Evolutionary conservation across 1,140 invertebrate species (phyloP).

Genomic region (Drosophila biarmipes): DNA sequence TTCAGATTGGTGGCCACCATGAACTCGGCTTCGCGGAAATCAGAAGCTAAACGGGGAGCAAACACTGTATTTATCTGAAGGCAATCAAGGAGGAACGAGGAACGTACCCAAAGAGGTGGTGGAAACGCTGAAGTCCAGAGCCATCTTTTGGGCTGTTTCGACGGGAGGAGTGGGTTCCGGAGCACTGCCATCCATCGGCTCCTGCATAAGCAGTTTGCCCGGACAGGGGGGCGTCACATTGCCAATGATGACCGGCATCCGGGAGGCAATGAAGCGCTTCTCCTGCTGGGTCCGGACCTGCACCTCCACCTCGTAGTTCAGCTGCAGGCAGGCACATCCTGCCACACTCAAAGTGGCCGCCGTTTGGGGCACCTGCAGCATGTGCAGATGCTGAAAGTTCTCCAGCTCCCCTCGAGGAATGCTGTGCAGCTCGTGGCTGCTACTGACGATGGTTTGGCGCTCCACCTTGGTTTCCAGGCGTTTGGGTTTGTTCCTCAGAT

Average conservation of each 20-base stretch:
- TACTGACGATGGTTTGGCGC: constrained; percentile 85
- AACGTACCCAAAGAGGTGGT: constrained; percentile 59
- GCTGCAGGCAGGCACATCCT: constrained; percentile 88
- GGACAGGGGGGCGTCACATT: constrained; percentile 83
- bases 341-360: constrained; percentile 88
- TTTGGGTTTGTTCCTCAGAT: constrained; percentile 46
- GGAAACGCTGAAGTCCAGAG: constrained; percentile 43
- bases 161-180: constrained; percentile 43
- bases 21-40: constrained; percentile 73
- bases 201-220: constrained; percentile 15
- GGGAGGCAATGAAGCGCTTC: constrained; percentile 84
- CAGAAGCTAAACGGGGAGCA: constrained; percentile 30
- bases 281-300: constrained; percentile 63
- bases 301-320: constrained; percentile 89
- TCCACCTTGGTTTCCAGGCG: constrained; percentile 72
- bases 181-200: constrained; percentile 14
- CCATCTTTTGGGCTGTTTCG: constrained; percentile 1
- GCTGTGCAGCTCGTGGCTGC: constrained; percentile 85
- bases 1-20: constrained; percentile 71
- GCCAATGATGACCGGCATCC: constrained; percentile 85
- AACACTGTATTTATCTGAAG: neutral
- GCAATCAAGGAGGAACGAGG: neutral
- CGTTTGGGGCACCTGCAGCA: constrained; percentile 87
- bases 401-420: constrained; percentile 84
- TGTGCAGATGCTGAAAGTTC: constrained; percentile 66